phyloP scores from a whole-genome alignment of 1,140 invertebrate genomes.

The Sitophilus oryzae region DNA sequence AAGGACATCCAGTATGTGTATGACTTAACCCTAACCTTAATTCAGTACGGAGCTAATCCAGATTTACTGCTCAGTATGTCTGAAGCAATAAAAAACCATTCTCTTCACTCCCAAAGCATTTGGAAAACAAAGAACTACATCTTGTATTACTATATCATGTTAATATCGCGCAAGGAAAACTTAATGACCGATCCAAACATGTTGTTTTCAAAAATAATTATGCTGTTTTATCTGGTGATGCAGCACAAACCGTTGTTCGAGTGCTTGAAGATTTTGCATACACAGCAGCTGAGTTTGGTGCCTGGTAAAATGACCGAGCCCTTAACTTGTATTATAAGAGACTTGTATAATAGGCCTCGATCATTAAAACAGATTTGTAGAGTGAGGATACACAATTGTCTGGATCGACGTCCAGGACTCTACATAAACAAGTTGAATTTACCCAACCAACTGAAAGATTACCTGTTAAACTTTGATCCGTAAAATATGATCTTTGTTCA shows the following conservation, averaged over 20 bases:
- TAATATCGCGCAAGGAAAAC: conserved; percentile 62
- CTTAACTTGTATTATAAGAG: conserved; percentile 54
- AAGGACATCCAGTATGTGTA: conserved; percentile 63
- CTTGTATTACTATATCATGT: conserved; percentile 63
- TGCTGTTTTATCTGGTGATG: conserved; percentile 64
- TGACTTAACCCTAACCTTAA: conserved; percentile 59
- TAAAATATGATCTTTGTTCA: no score
- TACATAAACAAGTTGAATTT: conserved; percentile 61
- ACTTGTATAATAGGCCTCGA: conserved; percentile 57
- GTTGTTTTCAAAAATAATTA: conserved; percentile 57
- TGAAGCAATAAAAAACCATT: conserved; percentile 44
- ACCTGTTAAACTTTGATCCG: conserved; percentile 62
- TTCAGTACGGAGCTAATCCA: conserved; percentile 62
- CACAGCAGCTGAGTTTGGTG: conserved; percentile 60
- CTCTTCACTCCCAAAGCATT: conserved; percentile 49
- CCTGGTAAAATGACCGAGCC: conserved; percentile 57
- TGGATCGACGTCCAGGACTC: conserved; percentile 56
- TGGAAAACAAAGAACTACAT: conserved; percentile 60
- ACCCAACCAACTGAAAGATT: conserved; percentile 61
- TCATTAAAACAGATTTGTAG: conserved; percentile 61
- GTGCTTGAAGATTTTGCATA: conserved; percentile 56
- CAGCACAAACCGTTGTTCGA: conserved; percentile 57
- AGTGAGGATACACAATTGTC: conserved; percentile 57
- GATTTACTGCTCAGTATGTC: conserved; percentile 51
- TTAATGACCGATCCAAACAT: conserved; percentile 58